Conservation (phyloP, 2,888 invertebrate species). For the Orthosia gracilis region DNA sequence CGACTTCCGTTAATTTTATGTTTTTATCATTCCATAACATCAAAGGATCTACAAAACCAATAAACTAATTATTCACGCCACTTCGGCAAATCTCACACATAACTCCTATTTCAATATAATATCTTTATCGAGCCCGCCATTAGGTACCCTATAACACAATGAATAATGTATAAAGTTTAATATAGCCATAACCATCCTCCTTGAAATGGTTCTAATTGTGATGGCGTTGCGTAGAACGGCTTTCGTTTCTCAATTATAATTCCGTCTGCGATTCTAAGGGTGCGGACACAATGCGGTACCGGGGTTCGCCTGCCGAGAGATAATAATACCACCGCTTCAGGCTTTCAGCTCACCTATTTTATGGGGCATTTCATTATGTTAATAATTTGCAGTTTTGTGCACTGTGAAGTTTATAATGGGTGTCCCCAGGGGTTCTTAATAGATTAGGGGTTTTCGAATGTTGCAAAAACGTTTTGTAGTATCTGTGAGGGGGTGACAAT, state of each 20-base stretch:
- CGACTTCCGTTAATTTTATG: background rate
- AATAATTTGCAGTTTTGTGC: constrained; percentile 55
- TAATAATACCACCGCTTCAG: constrained; percentile 67
- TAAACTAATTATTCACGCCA: constrained; percentile 27
- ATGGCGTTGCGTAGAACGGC: constrained; percentile 65
- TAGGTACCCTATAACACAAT: constrained; percentile 56
- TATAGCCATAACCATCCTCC: constrained; percentile 58
- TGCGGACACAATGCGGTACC: constrained; percentile 67
- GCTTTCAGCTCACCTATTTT: constrained; percentile 66
- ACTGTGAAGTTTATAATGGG: constrained; percentile 24
- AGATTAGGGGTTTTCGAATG: constrained; percentile 15
- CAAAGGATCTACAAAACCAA: constrained; percentile 3
- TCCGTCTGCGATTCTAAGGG: constrained; percentile 72
- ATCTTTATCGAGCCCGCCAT: constrained; percentile 56
- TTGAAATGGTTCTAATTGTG: constrained; percentile 68
- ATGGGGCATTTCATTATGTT: constrained; percentile 64
- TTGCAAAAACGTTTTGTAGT: background rate
- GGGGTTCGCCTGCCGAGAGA: constrained; percentile 59
- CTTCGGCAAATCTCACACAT: constrained; percentile 53
- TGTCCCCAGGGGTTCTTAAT: constrained; percentile 1
- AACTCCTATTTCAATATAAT: constrained; percentile 57
- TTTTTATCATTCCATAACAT: background rate
- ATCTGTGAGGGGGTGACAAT: background rate
- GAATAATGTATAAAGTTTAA: constrained; percentile 66
- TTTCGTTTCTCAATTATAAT: constrained; percentile 72